A percentile compares a stretch with the other conserved stretches of the same genome.
Evolutionary conservation across 1,140 invertebrate genomes (phyloP).

Genomic region (Lordiphosa mommai): DNA sequence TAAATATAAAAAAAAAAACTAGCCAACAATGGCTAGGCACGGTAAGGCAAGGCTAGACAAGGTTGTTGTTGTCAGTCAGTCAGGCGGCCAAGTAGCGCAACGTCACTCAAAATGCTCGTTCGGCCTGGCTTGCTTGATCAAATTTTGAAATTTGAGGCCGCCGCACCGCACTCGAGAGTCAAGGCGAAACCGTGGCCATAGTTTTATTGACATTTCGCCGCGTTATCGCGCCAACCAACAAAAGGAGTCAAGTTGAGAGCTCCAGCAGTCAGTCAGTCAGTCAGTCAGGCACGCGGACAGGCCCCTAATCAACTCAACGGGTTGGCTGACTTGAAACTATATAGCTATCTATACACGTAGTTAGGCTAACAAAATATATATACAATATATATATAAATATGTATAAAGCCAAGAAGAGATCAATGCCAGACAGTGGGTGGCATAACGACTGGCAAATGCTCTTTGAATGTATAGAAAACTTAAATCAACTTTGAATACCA

Average conservation of each 20-base stretch:
- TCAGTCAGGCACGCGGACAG: conserved; percentile 44
- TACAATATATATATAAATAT: too few species aligned
- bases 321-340: conserved; percentile 35
- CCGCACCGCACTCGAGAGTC: conserved; percentile 43
- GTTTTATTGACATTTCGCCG: conserved; percentile 73
- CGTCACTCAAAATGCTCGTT: conserved; percentile 72
- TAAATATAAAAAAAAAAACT: conserved; percentile 66
- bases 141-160: conserved; percentile 70
- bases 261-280: conserved; percentile 30
- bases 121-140: conserved; percentile 36
- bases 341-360: conserved; percentile 33
- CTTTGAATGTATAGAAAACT: not conserved
- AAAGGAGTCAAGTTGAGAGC: conserved; percentile 66
- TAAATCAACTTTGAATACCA: too few species aligned
- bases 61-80: conserved; percentile 29
- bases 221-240: conserved; percentile 66
- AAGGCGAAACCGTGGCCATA: conserved; percentile 68
- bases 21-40: conserved; percentile 53
- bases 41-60: conserved; percentile 58
- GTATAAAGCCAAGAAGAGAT: not conserved
- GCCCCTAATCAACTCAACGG: conserved; percentile 72
- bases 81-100: conserved; percentile 57
- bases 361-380: conserved; percentile 7
- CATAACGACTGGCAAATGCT: not conserved
- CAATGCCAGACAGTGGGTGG: not conserved